Evolutionary conservation across 2,888 invertebrate species (phyloP).

Genomic region (Leucoma salicis): DNA sequence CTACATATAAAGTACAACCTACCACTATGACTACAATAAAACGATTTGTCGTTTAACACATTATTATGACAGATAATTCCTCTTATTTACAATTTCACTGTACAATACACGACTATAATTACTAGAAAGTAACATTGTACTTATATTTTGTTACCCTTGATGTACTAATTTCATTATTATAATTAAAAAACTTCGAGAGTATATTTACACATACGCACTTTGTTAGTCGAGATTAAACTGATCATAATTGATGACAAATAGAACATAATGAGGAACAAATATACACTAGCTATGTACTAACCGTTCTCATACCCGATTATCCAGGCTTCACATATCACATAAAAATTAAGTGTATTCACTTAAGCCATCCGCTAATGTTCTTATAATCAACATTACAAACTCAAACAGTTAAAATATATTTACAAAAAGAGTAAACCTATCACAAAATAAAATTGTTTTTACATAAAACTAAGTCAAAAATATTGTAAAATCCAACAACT

Average conservation of each 20-base stretch:
- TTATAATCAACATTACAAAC: constrained; percentile 42
- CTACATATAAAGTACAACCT: constrained; percentile 67
- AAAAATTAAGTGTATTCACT: constrained; percentile 54
- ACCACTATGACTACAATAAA: constrained; percentile 78
- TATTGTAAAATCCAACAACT: constrained; percentile 70
- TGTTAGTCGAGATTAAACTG: constrained; percentile 77
- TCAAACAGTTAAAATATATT: constrained; percentile 60
- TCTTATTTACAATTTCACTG: constrained; percentile 80
- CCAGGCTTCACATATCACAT: constrained; percentile 68
- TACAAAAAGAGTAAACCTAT: constrained; percentile 73
- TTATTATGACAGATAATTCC: constrained; percentile 81
- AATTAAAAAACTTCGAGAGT: constrained; percentile 47
- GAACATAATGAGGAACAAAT: constrained; percentile 76
- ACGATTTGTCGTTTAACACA: constrained; percentile 78
- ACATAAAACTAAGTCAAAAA: constrained; percentile 61
- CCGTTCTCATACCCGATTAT: constrained; percentile 51
- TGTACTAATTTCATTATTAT: constrained; percentile 65
- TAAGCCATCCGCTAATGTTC: constrained; percentile 64
- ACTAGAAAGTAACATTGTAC: constrained; percentile 80
- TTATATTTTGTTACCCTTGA: constrained; percentile 73
- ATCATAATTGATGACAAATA: constrained; percentile 70
- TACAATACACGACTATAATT: constrained; percentile 73
- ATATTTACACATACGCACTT: constrained; percentile 69
- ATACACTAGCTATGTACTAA: constrained; percentile 71
- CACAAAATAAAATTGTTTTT: constrained; percentile 64